Base-by-base conservation (phyloP, 2,797 vertebrate species). In the Lates japonicus region DNA sequence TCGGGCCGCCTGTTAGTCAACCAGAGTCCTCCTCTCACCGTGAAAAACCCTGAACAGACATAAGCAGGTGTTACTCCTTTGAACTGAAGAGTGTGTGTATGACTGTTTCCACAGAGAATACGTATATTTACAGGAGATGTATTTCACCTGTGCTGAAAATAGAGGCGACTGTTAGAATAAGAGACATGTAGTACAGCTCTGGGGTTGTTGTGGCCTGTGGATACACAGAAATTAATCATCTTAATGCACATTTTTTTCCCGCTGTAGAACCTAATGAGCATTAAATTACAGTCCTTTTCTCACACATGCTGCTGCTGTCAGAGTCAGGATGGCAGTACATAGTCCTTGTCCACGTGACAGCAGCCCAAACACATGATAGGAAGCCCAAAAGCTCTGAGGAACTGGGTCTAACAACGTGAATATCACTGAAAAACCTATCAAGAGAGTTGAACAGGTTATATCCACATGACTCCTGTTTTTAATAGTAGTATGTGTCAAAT, bases 281-380 rank as follows among this genome's bases (percentile, higher is more conserved):
- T 37, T 19, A 42, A 31, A 31, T 17, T 35, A 2, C 10, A 35
- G 33, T 65, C 1, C 6, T 64, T 57, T 4, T 75, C 95, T 82
- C 93, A 98, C 97, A 78, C 96, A 97, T 63, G 95, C 83, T 41
- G 88, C 57, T 46, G 96, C 96, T 70, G 87, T 87, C 68, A 94
- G 81, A 7, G 96, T 97, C 76, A 97, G 66, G 66, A 95, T 82
- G 35, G 78, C 5, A 0, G 95, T 96, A 54, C 91, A 94, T 22
- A 94, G 70, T 42, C 96, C 97, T 2, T 96, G 94, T 11, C 88
- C 85, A 48, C 96, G 96, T 4, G 96, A 95, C 7, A 95, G 81
- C 7, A 95, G 80, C 19, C 96, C 96, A 37, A 97, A 96, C 46
- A 88, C 66, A 11, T 94, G 91, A 76, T 92, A 95, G 51, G 90